These are phyloP conservation scores for Himantopus leucocephalus DNA, from an alignment of 2,113 vertebrate species.

Conservation along the genomic window DNA sequence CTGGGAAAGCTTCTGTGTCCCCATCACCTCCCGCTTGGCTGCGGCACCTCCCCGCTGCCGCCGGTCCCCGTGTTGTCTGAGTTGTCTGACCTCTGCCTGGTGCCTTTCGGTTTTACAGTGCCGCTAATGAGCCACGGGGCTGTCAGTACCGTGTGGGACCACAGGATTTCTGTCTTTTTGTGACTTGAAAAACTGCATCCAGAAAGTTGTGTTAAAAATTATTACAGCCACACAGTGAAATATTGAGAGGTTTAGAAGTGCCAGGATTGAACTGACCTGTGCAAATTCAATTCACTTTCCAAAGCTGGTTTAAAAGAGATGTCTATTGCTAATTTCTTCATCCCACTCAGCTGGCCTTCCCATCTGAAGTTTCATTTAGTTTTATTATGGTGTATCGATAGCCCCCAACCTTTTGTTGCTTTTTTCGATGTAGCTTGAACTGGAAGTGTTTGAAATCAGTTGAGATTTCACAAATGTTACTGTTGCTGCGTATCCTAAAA, in stretches of 20 bases:
- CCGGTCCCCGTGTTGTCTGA: not conserved
- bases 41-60: not conserved
- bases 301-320: not conserved
- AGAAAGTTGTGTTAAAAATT: not conserved
- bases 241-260: not conserved
- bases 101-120: not conserved
- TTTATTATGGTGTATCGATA: not conserved
- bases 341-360: not conserved
- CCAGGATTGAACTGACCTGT: not conserved
- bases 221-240: not conserved
- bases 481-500: not conserved
- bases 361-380: not conserved
- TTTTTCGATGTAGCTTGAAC: not conserved
- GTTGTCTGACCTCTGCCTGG: not conserved
- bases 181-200: not conserved
- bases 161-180: not conserved
- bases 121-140: not conserved
- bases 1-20: fast-evolving
- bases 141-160: not conserved
- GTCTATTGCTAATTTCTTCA: not conserved
- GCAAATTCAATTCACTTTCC: not conserved
- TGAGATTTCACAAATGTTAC: not conserved
- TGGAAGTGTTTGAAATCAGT: not conserved
- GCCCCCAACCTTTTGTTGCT: not conserved
- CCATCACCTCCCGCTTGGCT: not conserved